These are phyloP conservation scores for Sus cebifrons DNA, from an alignment of 2,797 vertebrate genomes.

Conservation along the genomic window DNA sequence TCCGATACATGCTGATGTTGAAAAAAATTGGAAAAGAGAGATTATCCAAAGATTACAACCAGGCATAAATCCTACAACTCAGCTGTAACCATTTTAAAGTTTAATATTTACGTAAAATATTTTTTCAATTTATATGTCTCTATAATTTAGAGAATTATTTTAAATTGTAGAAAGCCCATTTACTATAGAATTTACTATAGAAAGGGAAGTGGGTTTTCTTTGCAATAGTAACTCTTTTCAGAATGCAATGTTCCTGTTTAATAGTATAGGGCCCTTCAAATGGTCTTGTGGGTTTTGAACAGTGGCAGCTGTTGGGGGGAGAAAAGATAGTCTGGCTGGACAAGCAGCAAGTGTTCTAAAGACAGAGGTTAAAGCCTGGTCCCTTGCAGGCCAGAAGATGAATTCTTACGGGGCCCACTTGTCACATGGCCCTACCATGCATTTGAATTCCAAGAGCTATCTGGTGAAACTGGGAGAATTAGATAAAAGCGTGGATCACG, in stretches of 20 bases:
- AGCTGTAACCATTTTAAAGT: constrained; percentile 41
- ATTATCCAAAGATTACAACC: constrained; percentile 50
- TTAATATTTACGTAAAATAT: constrained; percentile 53
- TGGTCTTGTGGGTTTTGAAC: not conserved
- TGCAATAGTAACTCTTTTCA: not conserved
- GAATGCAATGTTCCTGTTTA: not conserved
- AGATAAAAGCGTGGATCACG: not conserved
- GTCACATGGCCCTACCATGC: not conserved
- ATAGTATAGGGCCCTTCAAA: not conserved
- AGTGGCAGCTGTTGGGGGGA: not conserved
- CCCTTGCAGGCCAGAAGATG: not conserved
- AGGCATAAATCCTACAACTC: constrained; percentile 4
- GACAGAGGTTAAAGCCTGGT: not conserved
- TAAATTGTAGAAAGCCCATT: constrained; percentile 13
- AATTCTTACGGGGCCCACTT: not conserved
- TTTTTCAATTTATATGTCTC: constrained; percentile 31
- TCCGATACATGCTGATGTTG: constrained; percentile 7
- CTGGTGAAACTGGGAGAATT: not conserved
- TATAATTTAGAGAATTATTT: constrained; percentile 41
- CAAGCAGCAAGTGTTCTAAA: not conserved
- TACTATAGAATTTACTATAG: constrained; percentile 22
- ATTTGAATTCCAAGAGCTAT: not conserved
- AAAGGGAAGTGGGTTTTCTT: not conserved
- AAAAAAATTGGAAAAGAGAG: not conserved
- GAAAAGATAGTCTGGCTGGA: not conserved